Evolutionary conservation across 2,113 vertebrate species (phyloP), one percentile per base, ranked within the genome.

Genomic region (Capreolus pygargus): DNA sequence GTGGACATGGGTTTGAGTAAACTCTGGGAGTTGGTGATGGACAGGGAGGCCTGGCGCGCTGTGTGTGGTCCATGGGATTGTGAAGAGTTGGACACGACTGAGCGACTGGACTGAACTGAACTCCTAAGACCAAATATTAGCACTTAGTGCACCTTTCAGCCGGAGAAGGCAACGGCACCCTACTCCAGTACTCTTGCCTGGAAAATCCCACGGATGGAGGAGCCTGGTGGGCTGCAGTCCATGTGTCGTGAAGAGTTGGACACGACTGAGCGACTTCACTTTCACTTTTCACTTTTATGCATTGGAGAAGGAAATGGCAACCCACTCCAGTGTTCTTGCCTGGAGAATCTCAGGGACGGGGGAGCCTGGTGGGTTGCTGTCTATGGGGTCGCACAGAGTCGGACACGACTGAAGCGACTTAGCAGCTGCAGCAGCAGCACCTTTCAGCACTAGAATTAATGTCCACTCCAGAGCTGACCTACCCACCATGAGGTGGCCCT

Each of bases 401-500:
- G 9, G 64, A 67, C 64, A 67, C 0, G 2, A 21, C 64, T 36
- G 9, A 70, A 21, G n/a, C 0, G 0, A 70, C n/a, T 70, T 11
- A n/a, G 64, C 33, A 67, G 64, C 47, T 4, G 47, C n/a, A 36
- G 33, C 64, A 67, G 33, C n/a, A 36, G 36, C 54, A 27, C 19
- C 14, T n/a, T 52, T 23, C 4, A 30, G 17, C 47, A 23, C 55
- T 16, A 43, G 50, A 58, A 28, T 27, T 60, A 67, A 3, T 12
- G 57, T 27, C 28, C 3, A n/a, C 36, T 13, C 47, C 7, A 23
- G 23, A 58, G 52, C 16, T 60, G 27, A 52, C 45, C 60, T 23
- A 0, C 15, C 17, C 36, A 19, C 28, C 16, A 15, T 2, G 17
- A 64, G 36, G 30, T 6, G 17, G 67, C 15, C 11, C 36, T 50